A percentile compares a stretch with the other conserved stretches of the same genome.
Evolutionary conservation across 92 coral and sea anemone genomes (phyloP).

Genomic region (Anthopleura xanthogrammica): DNA sequence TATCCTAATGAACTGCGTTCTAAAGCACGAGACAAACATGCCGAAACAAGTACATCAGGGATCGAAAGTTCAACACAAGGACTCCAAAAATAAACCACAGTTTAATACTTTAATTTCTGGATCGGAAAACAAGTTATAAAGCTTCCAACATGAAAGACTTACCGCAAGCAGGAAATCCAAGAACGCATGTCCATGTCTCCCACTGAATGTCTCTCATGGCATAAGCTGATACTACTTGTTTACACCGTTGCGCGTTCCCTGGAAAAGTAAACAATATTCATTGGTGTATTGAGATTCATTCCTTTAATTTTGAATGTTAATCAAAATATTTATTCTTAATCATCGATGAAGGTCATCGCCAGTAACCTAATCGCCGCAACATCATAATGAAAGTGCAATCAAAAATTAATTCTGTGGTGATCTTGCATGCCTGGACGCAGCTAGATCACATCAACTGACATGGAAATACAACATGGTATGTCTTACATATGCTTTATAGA

Average conservation of each 20-base stretch:
- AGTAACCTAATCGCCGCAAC: neutral
- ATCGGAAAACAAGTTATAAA: neutral
- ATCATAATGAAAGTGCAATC: too few species aligned
- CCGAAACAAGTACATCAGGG: neutral
- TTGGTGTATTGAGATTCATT: neutral
- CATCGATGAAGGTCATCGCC: too few species aligned
- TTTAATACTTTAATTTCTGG: neutral
- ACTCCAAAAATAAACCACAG: neutral
- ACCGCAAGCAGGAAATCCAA: conserved; percentile 80
- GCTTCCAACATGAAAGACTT: conserved; percentile 6
- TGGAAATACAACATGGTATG: too few species aligned
- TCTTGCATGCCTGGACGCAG: too few species aligned
- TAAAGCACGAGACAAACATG: neutral
- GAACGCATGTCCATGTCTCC: conserved; percentile 79
- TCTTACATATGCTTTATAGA: too few species aligned
- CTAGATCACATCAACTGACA: too few species aligned
- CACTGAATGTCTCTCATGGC: conserved; percentile 80
- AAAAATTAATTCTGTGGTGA: too few species aligned
- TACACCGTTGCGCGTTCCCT: conserved; percentile 76
- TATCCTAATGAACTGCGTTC: neutral
- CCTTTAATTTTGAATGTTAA: too few species aligned
- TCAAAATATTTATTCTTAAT: too few species aligned
- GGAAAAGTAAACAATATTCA: neutral
- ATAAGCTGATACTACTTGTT: conserved; percentile 63
- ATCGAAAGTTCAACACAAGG: neutral